Base-by-base conservation (phyloP, 2,113 vertebrate species). In the Tyto alba region DNA sequence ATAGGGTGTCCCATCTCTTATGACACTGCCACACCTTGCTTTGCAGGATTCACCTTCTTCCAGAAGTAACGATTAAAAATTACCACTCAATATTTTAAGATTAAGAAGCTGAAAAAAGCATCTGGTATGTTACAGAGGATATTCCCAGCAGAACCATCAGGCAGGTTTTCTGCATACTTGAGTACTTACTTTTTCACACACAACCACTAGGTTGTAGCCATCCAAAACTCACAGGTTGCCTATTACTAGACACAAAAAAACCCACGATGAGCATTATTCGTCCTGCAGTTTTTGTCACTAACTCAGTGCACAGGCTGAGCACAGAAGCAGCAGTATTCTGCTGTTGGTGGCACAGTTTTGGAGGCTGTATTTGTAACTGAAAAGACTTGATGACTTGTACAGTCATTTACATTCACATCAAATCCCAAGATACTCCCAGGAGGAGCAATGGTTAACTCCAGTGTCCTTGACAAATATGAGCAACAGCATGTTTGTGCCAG, bases 381-480 rank as follows among this genome's bases (percentile, higher is more conserved):
- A 53, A 60, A 85, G 41, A 81, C 10, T 40, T 38, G 38, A 68
- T 1, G 3, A 75, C 72, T 88, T 64, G 56, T 48, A 41, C 1
- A 5, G 59, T 72, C 69, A 82, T 95, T 95, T 75, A 78, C 10
- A 90, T 92, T 95, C 79, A 69, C 43, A 60, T 72, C 68, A 84
- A 77, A 83, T 93, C 72, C 43, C 30, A 56, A 59, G 32, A 55
- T 71, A 71, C 81, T 92, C 83, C 64, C 85, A 86, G 52, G 34
- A 88, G 90, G 13, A 90, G 11, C n/a, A 67, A 36, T 53, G 62
- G 68, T 94, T 92, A 93, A 74, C 60, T 78, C 56, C 36, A 32
- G 75, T 71, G 77, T 92, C 89, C 91, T 94, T 91, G 84, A 90
- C 86, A 95, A 89, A 56, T 76, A 77, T 9, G 10, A 95, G 64